A percentile compares a stretch with the other conserved stretches of the same genome.
Evolutionary conservation across 2,888 invertebrate genomes (phyloP).

Genomic region (Pristionchus japonicus): DNA sequence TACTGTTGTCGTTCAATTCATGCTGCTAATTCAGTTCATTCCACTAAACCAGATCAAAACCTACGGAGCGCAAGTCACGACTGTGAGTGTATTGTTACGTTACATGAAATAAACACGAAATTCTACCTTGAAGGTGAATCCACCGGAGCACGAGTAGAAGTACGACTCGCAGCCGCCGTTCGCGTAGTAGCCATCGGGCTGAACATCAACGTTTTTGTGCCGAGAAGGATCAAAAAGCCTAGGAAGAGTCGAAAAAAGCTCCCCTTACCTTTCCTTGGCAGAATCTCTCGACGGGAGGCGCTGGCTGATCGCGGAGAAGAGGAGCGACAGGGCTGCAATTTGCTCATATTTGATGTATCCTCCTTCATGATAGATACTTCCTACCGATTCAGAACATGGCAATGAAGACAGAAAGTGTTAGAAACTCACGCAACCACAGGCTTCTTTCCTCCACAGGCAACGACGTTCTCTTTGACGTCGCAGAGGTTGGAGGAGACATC

Average conservation of each 20-base stretch:
- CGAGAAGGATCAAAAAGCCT: no score
- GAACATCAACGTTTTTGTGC: background rate
- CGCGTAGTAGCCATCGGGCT: conserved; percentile 37
- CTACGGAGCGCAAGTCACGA: no score
- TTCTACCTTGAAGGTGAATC: conserved; percentile 41
- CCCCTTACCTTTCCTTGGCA: conserved; percentile 5
- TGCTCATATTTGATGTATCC: background rate
- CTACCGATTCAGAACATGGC: background rate
- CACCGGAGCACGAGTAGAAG: conserved; percentile 40
- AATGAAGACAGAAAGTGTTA: background rate
- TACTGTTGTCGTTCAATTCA: background rate
- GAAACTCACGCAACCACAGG: conserved; percentile 12
- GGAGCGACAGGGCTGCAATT: conserved; percentile 10
- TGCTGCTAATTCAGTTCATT: no score
- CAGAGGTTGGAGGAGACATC: conserved; percentile 46
- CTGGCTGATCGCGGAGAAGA: conserved; percentile 2
- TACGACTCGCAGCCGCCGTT: background rate
- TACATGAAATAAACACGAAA: no score
- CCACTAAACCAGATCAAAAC: no score
- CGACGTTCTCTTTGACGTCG: conserved; percentile 49
- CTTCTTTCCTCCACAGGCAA: conserved; percentile 54
- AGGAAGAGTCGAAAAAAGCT: no score
- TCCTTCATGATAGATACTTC: no score
- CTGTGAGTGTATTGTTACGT: no score
- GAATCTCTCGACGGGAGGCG: conserved; percentile 21